These are phyloP conservation scores for Caenorhabditis sp. DNA, from an alignment of 2,888 invertebrate genomes.

Conservation along the genomic window DNA sequence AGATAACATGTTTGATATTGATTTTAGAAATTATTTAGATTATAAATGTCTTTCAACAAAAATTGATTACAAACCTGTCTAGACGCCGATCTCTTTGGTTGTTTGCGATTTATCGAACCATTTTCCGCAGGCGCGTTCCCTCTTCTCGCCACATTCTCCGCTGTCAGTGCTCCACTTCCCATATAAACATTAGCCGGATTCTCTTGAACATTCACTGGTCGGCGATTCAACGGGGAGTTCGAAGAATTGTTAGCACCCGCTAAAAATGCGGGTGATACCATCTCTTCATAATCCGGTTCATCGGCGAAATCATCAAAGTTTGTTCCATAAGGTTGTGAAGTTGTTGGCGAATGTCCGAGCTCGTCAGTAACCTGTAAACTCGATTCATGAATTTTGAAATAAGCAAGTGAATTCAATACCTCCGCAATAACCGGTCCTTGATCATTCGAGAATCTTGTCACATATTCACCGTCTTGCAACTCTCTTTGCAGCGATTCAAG, in stretches of 20 bases:
- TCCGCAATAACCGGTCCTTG: constrained; percentile 40
- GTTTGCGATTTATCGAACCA: background rate
- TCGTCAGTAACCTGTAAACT: constrained; percentile 31
- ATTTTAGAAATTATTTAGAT: no score
- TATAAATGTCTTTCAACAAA: no score
- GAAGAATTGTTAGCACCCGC: background rate
- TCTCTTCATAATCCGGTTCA: background rate
- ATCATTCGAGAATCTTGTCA: constrained; percentile 18
- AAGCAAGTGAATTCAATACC: no score
- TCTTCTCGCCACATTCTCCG: constrained; percentile 19
- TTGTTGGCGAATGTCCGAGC: constrained; percentile 28
- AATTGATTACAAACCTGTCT: background rate
- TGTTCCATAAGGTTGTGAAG: background rate
- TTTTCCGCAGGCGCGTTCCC: background rate
- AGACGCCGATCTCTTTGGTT: constrained; percentile 2
- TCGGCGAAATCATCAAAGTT: constrained; percentile 5
- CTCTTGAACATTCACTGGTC: background rate
- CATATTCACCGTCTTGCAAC: constrained; percentile 10
- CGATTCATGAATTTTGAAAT: no score
- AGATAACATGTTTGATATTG: no score
- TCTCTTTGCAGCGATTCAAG: constrained; percentile 35
- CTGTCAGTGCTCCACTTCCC: constrained; percentile 33
- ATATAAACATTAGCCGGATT: constrained; percentile 15
- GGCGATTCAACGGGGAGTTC: background rate
- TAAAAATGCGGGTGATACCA: no score